A percentile compares a stretch with the other conserved stretches of the same genome.
Conservation (phyloP, 2,888 invertebrate species). For the Microplitis deprimator region DNA sequence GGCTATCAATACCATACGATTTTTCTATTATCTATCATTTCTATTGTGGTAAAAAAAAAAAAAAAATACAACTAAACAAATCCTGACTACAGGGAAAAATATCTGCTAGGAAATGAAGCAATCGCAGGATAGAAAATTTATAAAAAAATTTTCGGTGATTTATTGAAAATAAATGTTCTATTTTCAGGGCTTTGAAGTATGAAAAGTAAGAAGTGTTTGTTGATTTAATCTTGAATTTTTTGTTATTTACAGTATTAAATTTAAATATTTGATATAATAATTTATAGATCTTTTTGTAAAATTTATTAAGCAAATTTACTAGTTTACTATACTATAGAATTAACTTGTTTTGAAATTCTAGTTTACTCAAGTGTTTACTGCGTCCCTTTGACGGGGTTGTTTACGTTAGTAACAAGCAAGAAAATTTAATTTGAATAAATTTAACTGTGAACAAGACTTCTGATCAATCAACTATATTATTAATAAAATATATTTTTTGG, state of each 20-base stretch:
- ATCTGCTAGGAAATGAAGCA: neutral
- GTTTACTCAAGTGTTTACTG: constrained; percentile 30
- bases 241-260: too few relatives aligned
- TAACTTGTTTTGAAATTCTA: constrained; percentile 27
- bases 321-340: neutral
- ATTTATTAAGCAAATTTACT: neutral
- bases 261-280: neutral
- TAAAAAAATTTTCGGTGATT: too few relatives aligned
- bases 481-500: constrained; percentile 13
- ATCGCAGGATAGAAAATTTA: neutral
- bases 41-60: constrained; percentile 4
- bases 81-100: neutral
- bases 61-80: neutral
- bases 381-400: constrained; percentile 41
- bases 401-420: constrained; percentile 21
- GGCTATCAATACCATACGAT: constrained; percentile 1
- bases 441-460: constrained; percentile 32
- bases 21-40: constrained; percentile 7
- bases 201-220: too few relatives aligned
- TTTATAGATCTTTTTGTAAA: neutral
- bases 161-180: too few relatives aligned
- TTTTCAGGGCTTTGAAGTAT: too few relatives aligned
- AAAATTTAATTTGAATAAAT: constrained; percentile 31
- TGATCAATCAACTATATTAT: constrained; percentile 20
- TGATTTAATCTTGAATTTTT: too few relatives aligned